Percentiles rank a stretch among this genome's conserved stretches.
Conservation (phyloP, 2,797 vertebrate genomes). For the Megaceryle alcyon region DNA sequence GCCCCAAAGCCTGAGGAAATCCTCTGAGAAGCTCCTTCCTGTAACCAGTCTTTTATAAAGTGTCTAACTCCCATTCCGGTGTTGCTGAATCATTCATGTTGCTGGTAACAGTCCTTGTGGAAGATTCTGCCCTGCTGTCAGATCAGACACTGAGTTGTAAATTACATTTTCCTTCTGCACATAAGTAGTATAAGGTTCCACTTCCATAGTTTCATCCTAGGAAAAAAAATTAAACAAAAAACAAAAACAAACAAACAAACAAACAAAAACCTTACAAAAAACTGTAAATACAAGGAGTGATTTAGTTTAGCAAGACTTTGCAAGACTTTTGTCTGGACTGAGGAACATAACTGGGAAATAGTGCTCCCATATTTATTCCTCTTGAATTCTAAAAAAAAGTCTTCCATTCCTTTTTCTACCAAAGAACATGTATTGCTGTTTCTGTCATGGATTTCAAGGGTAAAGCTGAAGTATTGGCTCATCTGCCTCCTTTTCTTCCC, state of each 20-base stretch:
- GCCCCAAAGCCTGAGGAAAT: background rate
- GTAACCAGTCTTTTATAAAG: background rate
- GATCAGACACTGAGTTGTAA: constrained; percentile 70
- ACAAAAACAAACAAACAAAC: constrained; percentile 10
- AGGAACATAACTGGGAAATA: background rate
- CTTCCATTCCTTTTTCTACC: background rate
- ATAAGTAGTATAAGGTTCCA: constrained; percentile 80
- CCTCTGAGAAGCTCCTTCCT: background rate
- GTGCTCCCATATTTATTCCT: background rate
- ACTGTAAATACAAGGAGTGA: background rate
- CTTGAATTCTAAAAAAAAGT: background rate
- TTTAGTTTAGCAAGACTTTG: background rate
- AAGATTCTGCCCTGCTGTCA: constrained; percentile 29
- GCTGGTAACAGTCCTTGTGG: background rate
- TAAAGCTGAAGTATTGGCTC: background rate
- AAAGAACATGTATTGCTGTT: background rate
- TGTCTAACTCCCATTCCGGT: background rate
- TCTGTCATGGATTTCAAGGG: background rate
- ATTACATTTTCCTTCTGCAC: constrained; percentile 77
- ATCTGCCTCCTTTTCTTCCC: background rate
- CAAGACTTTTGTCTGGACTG: background rate
- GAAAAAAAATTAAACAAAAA: background rate
- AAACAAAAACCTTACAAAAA: background rate
- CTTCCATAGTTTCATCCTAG: constrained; percentile 67
- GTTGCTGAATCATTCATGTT: background rate